Percentiles rank a stretch among this genome's conserved stretches.
Conservation (phyloP, 2,797 vertebrate species). For the Coilia nasus region DNA sequence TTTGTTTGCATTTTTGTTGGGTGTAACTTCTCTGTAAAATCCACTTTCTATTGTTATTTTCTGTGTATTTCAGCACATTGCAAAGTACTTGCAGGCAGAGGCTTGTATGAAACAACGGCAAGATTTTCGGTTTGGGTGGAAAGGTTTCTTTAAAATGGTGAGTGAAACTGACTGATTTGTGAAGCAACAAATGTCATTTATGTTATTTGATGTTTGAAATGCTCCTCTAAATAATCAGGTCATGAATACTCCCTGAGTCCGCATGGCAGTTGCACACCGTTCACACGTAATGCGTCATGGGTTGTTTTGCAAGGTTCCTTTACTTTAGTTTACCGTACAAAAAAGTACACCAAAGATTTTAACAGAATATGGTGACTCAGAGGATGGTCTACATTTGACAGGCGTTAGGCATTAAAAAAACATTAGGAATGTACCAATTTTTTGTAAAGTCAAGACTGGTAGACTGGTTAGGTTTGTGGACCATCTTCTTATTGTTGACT, state of each 20-base stretch:
- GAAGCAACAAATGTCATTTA: not conserved
- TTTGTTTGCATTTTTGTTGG: not conserved
- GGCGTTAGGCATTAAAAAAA: no score
- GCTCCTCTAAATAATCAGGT: not conserved
- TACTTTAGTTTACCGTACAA: no score
- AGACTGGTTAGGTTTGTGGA: no score
- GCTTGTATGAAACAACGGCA: conserved; percentile 88
- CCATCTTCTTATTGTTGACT: no score
- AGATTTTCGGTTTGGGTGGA: conserved; percentile 87
- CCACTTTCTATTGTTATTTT: not conserved
- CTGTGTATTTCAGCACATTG: conserved; percentile 82
- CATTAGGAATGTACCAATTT: no score
- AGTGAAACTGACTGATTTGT: conserved; percentile 41
- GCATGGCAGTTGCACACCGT: no score
- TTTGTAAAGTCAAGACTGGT: no score
- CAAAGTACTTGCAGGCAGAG: conserved; percentile 92
- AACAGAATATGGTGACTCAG: no score
- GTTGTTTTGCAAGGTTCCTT: no score
- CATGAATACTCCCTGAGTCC: not conserved
- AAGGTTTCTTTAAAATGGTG: conserved; percentile 94
- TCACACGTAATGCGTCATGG: no score
- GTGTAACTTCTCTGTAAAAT: not conserved
- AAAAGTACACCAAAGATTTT: no score
- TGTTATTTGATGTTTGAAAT: not conserved
- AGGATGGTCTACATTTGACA: no score